Evolutionary conservation across 2,113 vertebrate genomes (phyloP).

Genomic region (Corythoichthys haematopterus): DNA sequence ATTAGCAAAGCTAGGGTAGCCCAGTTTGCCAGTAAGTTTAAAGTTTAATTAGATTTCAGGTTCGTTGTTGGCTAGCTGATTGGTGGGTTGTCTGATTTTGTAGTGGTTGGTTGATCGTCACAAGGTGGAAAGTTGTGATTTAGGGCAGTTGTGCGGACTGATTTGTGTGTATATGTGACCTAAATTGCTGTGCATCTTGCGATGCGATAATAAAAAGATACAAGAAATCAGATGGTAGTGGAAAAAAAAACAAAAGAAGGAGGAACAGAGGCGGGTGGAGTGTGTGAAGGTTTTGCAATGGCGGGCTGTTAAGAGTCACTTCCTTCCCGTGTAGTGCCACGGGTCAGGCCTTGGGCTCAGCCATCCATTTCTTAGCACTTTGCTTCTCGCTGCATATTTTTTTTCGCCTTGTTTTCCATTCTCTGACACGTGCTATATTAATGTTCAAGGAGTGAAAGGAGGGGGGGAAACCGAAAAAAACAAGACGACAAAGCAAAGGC

Average conservation of each 20-base stretch:
- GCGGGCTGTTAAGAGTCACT: constrained; percentile 66
- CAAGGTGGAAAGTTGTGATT: background rate
- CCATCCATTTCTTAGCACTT: constrained; percentile 70
- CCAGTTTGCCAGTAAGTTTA: background rate
- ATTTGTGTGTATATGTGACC: constrained; percentile 39
- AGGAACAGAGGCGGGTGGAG: constrained; percentile 16
- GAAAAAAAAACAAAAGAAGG: constrained; percentile 38
- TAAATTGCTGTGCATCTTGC: constrained; percentile 37
- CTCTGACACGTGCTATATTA: constrained; percentile 73
- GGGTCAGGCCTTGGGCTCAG: constrained; percentile 58
- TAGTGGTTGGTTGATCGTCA: background rate
- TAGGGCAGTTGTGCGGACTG: constrained; percentile 5
- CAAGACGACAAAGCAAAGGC: constrained; percentile 40
- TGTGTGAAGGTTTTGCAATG: constrained; percentile 14
- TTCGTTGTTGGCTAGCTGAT: background rate
- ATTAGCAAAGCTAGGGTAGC: no score
- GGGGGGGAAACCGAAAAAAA: background rate
- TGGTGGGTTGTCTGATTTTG: background rate
- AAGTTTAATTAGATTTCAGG: background rate
- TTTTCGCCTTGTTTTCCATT: constrained; percentile 72
- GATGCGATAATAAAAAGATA: constrained; percentile 42
- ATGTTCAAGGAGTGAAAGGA: constrained; percentile 64
- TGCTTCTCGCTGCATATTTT: constrained; percentile 72
- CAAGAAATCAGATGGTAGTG: constrained; percentile 33
- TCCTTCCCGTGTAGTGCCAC: constrained; percentile 62